Evolutionary conservation across 2,797 vertebrate species (phyloP).

Genomic region (Eulemur coronatus): DNA sequence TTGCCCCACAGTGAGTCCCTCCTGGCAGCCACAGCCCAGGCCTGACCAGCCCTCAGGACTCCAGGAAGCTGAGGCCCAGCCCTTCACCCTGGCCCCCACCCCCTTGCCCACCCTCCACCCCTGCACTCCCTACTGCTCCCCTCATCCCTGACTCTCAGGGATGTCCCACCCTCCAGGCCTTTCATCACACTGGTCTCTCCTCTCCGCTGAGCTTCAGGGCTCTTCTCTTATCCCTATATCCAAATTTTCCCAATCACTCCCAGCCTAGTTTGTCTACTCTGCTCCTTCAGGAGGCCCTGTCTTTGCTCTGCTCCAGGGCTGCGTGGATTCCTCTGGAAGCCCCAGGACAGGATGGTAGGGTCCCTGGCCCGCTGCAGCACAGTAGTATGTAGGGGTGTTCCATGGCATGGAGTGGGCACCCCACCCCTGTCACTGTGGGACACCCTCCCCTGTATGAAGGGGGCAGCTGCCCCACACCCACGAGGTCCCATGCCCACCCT

Average conservation of each 20-base stretch:
- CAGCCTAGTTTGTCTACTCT: not conserved
- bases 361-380: not conserved
- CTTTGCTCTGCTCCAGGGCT: not conserved
- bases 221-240: not conserved
- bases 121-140: not conserved
- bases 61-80: not conserved
- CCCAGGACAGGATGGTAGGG: not conserved
- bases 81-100: not conserved
- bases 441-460: not conserved
- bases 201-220: rapidly evolving
- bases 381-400: not conserved
- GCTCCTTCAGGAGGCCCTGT: not conserved
- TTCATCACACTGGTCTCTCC: not conserved
- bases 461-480: not conserved
- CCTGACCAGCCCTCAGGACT: not conserved
- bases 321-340: not conserved
- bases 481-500: not conserved
- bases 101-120: too few relatives aligned
- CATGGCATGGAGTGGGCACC: too few relatives aligned
- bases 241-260: not conserved
- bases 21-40: not conserved
- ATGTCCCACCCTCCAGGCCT: not conserved
- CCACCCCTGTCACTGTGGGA: not conserved
- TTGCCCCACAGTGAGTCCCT: not conserved
- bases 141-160: not conserved